Conservation (phyloP, 2,888 invertebrate species). For the Caenorhabditis sp. region DNA sequence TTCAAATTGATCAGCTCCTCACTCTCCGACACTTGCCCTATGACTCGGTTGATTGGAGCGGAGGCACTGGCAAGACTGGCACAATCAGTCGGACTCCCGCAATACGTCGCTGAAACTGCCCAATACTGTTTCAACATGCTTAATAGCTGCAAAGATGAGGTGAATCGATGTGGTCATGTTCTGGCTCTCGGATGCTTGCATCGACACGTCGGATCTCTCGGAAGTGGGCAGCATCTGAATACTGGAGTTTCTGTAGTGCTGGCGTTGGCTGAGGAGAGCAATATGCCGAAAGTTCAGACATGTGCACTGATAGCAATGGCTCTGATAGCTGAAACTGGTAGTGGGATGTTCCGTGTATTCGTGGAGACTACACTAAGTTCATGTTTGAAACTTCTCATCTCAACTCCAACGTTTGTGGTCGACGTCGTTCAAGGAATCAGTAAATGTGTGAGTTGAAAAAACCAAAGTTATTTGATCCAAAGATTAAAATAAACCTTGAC, state of each 20-base stretch:
- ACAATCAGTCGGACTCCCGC: conserved; percentile 91
- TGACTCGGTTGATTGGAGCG: conserved; percentile 93
- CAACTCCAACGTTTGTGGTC: conserved; percentile 72
- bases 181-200: conserved; percentile 97
- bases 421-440: conserved; percentile 81
- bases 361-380: conserved; percentile 95
- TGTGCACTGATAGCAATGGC: conserved; percentile 98
- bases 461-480: no score
- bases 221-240: conserved; percentile 94
- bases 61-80: conserved; percentile 96
- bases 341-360: conserved; percentile 97
- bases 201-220: conserved; percentile 89
- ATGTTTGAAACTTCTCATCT: conserved; percentile 89
- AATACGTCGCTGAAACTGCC: conserved; percentile 92
- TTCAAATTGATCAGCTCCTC: conserved; percentile 84
- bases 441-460: conserved; percentile 75
- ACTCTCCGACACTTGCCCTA: conserved; percentile 86
- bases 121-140: conserved; percentile 92
- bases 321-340: conserved; percentile 96
- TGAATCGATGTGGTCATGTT: conserved; percentile 91
- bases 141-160: conserved; percentile 90
- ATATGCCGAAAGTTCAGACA: conserved; percentile 90
- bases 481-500: background rate
- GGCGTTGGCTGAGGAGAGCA: conserved; percentile 94
- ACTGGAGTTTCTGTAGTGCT: conserved; percentile 95